Evolutionary conservation across 2,888 invertebrate genomes (phyloP).

Genomic region (Amphipoea lucens): DNA sequence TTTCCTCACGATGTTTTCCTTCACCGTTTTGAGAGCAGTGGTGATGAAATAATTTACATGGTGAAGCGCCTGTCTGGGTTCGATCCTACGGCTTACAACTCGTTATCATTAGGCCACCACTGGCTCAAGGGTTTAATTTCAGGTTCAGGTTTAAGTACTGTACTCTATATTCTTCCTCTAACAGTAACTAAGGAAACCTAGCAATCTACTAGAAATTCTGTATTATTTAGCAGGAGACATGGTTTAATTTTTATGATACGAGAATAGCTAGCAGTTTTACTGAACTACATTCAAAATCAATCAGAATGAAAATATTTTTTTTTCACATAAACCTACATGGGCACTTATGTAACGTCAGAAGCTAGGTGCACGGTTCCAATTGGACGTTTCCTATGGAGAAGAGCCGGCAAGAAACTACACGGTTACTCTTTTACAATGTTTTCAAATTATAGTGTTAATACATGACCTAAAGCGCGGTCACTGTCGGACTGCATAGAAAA

Average conservation of each 20-base stretch:
- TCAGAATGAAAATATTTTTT: background rate
- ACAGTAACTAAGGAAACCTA: background rate
- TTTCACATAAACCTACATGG: background rate
- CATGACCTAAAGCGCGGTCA: no score
- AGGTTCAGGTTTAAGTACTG: background rate
- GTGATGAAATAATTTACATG: no score
- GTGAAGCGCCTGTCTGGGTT: no score
- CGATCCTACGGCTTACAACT: no score
- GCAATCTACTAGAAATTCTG: background rate
- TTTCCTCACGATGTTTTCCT: no score
- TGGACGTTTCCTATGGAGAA: background rate
- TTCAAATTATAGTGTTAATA: background rate
- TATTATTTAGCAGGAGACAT: background rate
- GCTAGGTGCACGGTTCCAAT: background rate
- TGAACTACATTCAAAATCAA: background rate
- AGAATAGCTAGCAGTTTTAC: no score
- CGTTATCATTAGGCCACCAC: no score
- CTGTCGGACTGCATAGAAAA: no score
- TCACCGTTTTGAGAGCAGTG: no score
- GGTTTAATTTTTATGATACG: background rate
- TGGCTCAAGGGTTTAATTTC: no score
- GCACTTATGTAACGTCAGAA: background rate
- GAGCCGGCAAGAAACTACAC: background rate
- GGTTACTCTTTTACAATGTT: background rate
- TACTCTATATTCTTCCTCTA: background rate